phyloP scores from a whole-genome alignment of 2,797 vertebrate genomes.

The Pipistrellus nathusii region DNA sequence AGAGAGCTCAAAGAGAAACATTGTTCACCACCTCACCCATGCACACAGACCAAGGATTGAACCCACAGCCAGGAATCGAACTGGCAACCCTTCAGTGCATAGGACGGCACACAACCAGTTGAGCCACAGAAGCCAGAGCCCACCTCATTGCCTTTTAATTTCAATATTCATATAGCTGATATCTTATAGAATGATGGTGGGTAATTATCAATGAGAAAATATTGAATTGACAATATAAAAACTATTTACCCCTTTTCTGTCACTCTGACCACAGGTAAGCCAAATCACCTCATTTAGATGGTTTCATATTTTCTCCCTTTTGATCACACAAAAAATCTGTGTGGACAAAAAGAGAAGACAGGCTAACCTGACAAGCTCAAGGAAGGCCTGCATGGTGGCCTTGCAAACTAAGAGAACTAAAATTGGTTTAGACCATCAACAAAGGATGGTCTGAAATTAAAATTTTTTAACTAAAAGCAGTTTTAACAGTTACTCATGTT shows the following conservation, averaged over 20 bases:
- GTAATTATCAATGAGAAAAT: constrained; percentile 7
- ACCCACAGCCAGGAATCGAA: background rate
- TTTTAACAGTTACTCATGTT: no score
- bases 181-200: background rate
- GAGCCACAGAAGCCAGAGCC: background rate
- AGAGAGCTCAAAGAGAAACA: background rate
- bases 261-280: background rate
- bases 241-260: background rate
- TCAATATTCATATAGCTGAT: background rate
- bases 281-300: constrained; percentile 14
- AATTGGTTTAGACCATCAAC: no score
- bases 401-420: no score
- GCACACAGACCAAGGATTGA: background rate
- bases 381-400: no score
- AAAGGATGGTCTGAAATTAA: no score
- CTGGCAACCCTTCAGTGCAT: background rate
- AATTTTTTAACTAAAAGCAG: no score
- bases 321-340: background rate
- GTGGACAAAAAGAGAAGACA: no score
- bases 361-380: no score
- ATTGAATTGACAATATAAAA: background rate
- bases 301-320: background rate
- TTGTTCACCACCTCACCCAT: background rate
- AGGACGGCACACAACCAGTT: background rate
- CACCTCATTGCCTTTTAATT: background rate